Evolutionary conservation across 1,140 invertebrate genomes (phyloP).

Genomic region (Cotesia glomerata): DNA sequence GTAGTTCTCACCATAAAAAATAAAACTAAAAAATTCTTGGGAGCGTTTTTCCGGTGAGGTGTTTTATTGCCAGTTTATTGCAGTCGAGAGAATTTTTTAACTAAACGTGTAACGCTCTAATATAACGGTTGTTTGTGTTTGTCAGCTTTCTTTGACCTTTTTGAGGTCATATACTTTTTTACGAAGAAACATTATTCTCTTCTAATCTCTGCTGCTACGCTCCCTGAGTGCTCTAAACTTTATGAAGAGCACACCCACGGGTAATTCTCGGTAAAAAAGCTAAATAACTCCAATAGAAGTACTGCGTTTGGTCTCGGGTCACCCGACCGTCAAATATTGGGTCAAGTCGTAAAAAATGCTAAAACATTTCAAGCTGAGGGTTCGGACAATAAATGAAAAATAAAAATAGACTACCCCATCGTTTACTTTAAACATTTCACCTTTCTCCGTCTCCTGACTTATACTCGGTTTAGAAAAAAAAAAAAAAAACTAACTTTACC

Average conservation of each 20-base stretch:
- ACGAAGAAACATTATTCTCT: neutral
- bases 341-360: slow-evolving; percentile 31
- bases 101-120: too few relatives aligned
- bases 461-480: slow-evolving; percentile 10
- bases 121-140: too few relatives aligned
- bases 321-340: slow-evolving; percentile 17
- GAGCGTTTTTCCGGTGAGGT: too few relatives aligned
- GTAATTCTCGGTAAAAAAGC: too few relatives aligned
- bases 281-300: too few relatives aligned
- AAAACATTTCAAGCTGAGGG: neutral
- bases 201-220: neutral
- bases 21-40: too few relatives aligned
- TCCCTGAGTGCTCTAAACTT: neutral
- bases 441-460: slow-evolving; percentile 2
- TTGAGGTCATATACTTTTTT: too few relatives aligned
- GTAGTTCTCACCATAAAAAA: too few relatives aligned
- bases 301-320: slow-evolving; percentile 1
- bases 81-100: too few relatives aligned
- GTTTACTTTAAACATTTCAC: neutral
- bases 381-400: neutral
- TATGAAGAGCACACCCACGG: neutral
- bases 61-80: too few relatives aligned
- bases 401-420: neutral
- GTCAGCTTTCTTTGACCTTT: too few relatives aligned
- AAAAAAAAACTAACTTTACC: neutral